Base-by-base conservation (phyloP, 2,113 vertebrate genomes). In the Semnornis frantzii region DNA sequence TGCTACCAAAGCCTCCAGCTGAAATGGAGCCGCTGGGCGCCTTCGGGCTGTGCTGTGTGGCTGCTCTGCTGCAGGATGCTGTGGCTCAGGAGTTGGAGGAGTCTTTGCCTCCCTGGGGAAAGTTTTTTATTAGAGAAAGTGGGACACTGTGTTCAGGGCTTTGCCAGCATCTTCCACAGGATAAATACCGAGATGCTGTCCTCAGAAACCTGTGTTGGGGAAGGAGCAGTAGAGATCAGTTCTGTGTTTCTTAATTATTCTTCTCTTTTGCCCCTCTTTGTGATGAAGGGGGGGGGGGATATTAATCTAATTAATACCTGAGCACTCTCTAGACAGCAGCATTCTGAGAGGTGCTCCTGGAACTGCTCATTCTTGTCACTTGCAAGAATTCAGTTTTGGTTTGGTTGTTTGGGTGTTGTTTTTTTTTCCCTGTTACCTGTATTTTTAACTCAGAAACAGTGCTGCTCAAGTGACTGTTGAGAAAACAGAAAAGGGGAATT, bases 81-180 rank as follows among this genome's bases (percentile, higher is more conserved):
- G 90, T 95, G 90, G 86, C 80, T 94, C 76, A 54, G 6, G 76
- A 95, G 91, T 95, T 95, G 82, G 91, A 87, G 72, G 74, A 93
- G 78, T 91, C 90, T 92, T 86, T 82, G 62, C 52, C 86, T 96
- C 94, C 86, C 94, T 68, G 73, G 94, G 96, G 95, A 93, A 96
- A 96, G 92, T 96, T 96, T 96, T 96, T 96, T 94, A 93, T 95
- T 95, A 90, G 91, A 50, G 92, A 90, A 96, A 95, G 77, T 79
- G 74, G 89, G 87, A 91, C 82, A 39, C 90, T 72, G 34, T 71
- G 88, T 82, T 91, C 85, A 12, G 68, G 82, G 76, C 82, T 95
- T 12, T 82, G 86, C 58, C 88, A 86, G 82, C 80, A 54, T 81
- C 69, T 89, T 91, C 65, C 82, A 62, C 80, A 72, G 74, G 86